Evolutionary conservation across 2,888 invertebrate species (phyloP).

Genomic region (Himalopsyche kuldschensis): DNA sequence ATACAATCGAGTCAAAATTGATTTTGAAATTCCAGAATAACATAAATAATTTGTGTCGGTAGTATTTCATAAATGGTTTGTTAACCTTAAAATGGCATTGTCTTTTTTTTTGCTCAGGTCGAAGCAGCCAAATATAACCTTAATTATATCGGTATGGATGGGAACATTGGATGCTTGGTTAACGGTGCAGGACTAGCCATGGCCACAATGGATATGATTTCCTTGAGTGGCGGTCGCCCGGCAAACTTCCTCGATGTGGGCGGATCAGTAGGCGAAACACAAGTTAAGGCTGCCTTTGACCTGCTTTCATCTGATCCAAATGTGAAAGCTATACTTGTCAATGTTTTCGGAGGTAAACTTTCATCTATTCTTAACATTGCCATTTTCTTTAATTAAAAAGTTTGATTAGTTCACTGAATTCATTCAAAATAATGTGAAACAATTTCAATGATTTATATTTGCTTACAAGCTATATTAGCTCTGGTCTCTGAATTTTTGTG

Average conservation of each 20-base stretch:
- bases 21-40: too few species aligned
- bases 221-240: slow-evolving; percentile 91
- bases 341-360: slow-evolving; percentile 83
- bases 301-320: slow-evolving; percentile 84
- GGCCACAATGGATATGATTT: slow-evolving; percentile 99
- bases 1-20: too few species aligned
- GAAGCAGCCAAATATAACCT: slow-evolving; percentile 88
- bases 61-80: too few species aligned
- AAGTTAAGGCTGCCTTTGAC: slow-evolving; percentile 90
- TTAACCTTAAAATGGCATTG: background rate
- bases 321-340: slow-evolving; percentile 94
- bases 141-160: slow-evolving; percentile 96
- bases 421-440: too few species aligned
- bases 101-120: slow-evolving; percentile 51
- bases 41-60: too few species aligned
- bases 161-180: slow-evolving; percentile 94
- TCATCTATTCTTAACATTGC: slow-evolving; percentile 13
- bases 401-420: too few species aligned
- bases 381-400: too few species aligned
- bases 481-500: too few species aligned
- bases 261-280: slow-evolving; percentile 91
- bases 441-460: too few species aligned
- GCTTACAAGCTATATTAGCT: too few species aligned
- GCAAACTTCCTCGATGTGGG: slow-evolving; percentile 99
- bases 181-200: slow-evolving; percentile 99